Percentiles rank a stretch among this genome's conserved stretches.
phyloP scores from a whole-genome alignment of 2,888 invertebrate genomes.

The Tetrapedia diversipes region DNA sequence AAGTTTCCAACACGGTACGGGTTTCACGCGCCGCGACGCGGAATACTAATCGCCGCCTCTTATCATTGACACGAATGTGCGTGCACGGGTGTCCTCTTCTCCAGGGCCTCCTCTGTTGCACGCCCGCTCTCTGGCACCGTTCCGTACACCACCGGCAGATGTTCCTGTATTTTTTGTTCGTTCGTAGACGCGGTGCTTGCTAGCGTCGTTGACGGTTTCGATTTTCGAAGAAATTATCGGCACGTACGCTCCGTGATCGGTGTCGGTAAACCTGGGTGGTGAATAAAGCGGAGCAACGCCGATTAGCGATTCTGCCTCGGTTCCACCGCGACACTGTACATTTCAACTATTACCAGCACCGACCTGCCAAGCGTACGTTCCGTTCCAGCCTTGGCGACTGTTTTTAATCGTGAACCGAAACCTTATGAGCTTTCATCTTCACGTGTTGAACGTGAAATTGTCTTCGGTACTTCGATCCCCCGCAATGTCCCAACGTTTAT shows the following conservation, averaged over 20 bases:
- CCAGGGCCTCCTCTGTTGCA: neutral
- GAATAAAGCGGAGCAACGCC: conserved; percentile 2
- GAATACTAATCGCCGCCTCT: conserved; percentile 59
- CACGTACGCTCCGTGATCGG: neutral
- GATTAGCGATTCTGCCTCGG: conserved; percentile 41
- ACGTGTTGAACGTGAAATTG: neutral
- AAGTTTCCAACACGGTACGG: conserved; percentile 43
- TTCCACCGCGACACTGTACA: conserved; percentile 42
- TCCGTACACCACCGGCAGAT: neutral
- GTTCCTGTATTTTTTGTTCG: too few relatives aligned
- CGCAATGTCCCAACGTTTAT: too few relatives aligned
- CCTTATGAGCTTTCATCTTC: conserved; percentile 41
- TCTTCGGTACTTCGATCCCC: too few relatives aligned
- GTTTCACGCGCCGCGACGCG: conserved; percentile 37
- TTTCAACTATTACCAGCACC: conserved; percentile 33
- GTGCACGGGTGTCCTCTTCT: conserved; percentile 9
- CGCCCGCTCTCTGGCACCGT: neutral
- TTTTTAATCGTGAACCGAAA: conserved; percentile 39
- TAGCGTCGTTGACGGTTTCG: neutral
- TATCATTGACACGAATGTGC: conserved; percentile 56
- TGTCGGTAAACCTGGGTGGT: neutral
- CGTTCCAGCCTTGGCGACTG: conserved; percentile 41
- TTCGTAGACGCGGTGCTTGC: too few relatives aligned
- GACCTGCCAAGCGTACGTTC: conserved; percentile 37
- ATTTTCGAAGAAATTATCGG: neutral